Conservation (phyloP, 2,797 vertebrate genomes). For the Nothura maculosa region DNA sequence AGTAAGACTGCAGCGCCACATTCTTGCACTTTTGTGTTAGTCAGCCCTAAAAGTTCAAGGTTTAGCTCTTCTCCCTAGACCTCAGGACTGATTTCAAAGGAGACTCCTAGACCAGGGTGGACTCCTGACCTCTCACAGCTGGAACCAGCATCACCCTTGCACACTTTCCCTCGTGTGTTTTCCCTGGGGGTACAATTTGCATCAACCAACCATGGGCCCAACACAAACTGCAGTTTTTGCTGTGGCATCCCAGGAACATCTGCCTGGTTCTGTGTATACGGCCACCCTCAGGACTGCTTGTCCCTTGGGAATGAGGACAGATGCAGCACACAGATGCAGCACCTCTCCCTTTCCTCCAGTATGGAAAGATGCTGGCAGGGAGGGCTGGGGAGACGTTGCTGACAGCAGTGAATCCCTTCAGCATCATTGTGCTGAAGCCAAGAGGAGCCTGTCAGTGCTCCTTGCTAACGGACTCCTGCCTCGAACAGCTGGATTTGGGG, state of each 20-base stretch:
- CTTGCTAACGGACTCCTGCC: accelerated
- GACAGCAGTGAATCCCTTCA: not conserved
- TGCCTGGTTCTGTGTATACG: not conserved
- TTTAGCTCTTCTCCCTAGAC: not conserved
- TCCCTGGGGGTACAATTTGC: not conserved
- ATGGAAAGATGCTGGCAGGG: not conserved
- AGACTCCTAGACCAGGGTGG: too few relatives aligned
- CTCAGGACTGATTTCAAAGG: not conserved
- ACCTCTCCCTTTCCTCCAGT: not conserved
- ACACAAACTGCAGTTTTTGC: not conserved
- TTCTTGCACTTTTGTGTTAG: not conserved
- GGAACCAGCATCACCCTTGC: not conserved
- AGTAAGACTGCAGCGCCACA: not conserved
- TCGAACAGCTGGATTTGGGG: not conserved
- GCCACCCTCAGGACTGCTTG: not conserved
- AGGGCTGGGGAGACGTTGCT: not conserved
- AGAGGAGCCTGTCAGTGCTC: not conserved
- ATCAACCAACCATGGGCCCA: not conserved
- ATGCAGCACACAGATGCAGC: accelerated
- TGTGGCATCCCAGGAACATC: not conserved
- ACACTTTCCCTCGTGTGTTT: not conserved
- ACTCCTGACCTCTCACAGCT: not conserved
- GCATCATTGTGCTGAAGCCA: not conserved
- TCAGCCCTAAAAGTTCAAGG: not conserved
- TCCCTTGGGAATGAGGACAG: not conserved